Evolutionary conservation across 2,797 vertebrate genomes (phyloP), one percentile per base, ranked within the genome.

Genomic region (Pygocentrus nattereri): DNA sequence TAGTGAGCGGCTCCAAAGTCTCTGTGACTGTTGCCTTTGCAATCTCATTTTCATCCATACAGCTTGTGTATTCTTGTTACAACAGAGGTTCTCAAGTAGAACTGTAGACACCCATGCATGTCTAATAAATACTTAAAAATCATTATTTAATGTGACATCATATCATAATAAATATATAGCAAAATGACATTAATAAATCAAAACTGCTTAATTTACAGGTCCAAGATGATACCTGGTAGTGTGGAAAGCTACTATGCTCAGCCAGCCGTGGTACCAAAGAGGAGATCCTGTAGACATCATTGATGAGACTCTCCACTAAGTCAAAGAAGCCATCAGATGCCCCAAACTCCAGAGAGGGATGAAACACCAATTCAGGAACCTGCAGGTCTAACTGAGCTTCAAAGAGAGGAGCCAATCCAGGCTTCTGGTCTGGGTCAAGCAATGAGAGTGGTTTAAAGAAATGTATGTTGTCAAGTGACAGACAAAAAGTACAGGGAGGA

Each of bases 211-310:
- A 65, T n/a, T 21, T 38, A 4, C 11, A 65, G 31, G 6, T 2
- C 31, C 91, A 23, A 59, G 27, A 77, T 74, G 11, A 71, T 93
- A 99, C 98, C 97, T 98, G 97, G 87, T 99, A 99, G 89, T 98
- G 93, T 30, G 91, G 92, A 75, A 82, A 93, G 21, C 84, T 76
- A 0, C 81, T 90, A 78, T 95, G 91, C 61, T 90, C 18, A 0
- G 95, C 93, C 16, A 99, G 88, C 10, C 97, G 93, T 0, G 95
- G 94, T 67, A 99, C 93, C 83, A 99, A 84, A 0, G 97, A 95
- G 0, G 97, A 94, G 7, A 95, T 92, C 49, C 83, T 90, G 88
- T 95, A 99, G 84, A 98, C 89, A 59, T 95, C 94, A 0, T 83
- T 94, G 79, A 97, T 80, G 5, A 99, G 93, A 68, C 88, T 84